phyloP scores from a whole-genome alignment of 2,888 invertebrate species.

The Clistopyga incitator region DNA sequence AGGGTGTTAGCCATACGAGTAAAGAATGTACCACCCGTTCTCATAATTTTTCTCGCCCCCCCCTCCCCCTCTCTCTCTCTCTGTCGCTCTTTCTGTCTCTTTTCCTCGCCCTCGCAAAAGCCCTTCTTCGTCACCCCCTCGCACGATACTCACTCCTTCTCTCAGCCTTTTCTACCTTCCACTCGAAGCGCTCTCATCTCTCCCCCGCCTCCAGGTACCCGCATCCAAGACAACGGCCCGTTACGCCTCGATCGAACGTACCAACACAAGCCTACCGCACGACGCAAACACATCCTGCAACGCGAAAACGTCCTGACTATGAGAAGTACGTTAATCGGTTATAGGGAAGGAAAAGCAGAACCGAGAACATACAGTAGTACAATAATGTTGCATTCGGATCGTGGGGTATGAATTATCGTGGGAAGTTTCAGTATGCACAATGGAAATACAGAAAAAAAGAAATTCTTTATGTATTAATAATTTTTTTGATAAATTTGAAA shows the following conservation, averaged over 20 bases:
- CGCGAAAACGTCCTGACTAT: slow-evolving; percentile 72
- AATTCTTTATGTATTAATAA: too few species aligned
- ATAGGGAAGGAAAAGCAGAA: slow-evolving; percentile 47
- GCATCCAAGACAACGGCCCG: slow-evolving; percentile 83
- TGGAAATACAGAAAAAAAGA: too few species aligned
- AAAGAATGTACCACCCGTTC: slow-evolving; percentile 65
- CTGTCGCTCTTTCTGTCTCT: slow-evolving; percentile 38
- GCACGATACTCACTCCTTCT: slow-evolving; percentile 42
- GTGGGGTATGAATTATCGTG: neutral
- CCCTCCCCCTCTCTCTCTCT: slow-evolving; percentile 17
- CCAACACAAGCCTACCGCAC: slow-evolving; percentile 73
- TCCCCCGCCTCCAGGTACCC: slow-evolving; percentile 79
- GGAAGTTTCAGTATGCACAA: neutral
- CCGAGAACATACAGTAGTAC: neutral
- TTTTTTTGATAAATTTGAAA: too few species aligned
- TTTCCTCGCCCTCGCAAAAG: slow-evolving; percentile 40
- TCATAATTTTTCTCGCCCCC: slow-evolving; percentile 66
- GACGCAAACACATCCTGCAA: slow-evolving; percentile 81
- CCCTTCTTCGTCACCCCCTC: slow-evolving; percentile 30
- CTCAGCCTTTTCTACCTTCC: slow-evolving; percentile 41
- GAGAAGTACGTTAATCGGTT: slow-evolving; percentile 35
- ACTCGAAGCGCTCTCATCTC: slow-evolving; percentile 58
- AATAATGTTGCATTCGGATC: neutral
- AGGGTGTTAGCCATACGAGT: slow-evolving; percentile 1
- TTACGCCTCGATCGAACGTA: slow-evolving; percentile 82